Base-by-base conservation (phyloP, 2,797 vertebrate species). In the Pyrocephalus nanus region DNA sequence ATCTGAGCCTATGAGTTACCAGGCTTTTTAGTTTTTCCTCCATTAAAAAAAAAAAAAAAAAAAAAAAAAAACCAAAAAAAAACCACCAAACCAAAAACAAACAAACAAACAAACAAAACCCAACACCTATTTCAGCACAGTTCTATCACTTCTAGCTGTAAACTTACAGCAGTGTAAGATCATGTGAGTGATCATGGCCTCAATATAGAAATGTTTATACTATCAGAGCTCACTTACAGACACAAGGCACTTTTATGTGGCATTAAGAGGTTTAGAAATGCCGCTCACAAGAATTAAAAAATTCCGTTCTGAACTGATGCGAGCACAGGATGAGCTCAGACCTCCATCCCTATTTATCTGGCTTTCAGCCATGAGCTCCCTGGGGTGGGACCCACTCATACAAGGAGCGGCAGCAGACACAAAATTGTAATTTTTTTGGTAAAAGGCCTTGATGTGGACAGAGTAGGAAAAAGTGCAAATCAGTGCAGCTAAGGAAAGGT, bases 381-480 rank as follows among this genome's bases (percentile, higher is more conserved):
- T n/a, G 11, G 38, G 7, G 15, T 7, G 61, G 32, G 40, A 26
- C 57, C 22, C 51, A 23, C 14, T 71, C 1, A 0, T 32, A 36
- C n/a, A 53, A 38, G 38, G 21, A 45, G 27, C 22, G 53, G n/a
- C 48, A 53, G 40, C 14, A 53, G 38, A 61, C 38, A 62, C 27
- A 53, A 25, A 43, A 36, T 67, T 3, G 3, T 74, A 42, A 4
- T 67, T 86, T 88, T 64, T 88, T 67, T 86, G 75, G 38, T 84
- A 57, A 64, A 72, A 62, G 83, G 72, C 38, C 50, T 79, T 85
- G 54, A 74, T 84, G 67, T 12, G 36, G 58, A 32, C 36, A 72
- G 45, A 81, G 22, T 10, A 78, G 75, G 32, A 48, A 64, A 78
- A 67, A 53, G 30, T 9, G 21, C 45, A 42, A 58, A 34, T 32